Conservation (phyloP, 2,888 invertebrate species). For the Apamea anceps region DNA sequence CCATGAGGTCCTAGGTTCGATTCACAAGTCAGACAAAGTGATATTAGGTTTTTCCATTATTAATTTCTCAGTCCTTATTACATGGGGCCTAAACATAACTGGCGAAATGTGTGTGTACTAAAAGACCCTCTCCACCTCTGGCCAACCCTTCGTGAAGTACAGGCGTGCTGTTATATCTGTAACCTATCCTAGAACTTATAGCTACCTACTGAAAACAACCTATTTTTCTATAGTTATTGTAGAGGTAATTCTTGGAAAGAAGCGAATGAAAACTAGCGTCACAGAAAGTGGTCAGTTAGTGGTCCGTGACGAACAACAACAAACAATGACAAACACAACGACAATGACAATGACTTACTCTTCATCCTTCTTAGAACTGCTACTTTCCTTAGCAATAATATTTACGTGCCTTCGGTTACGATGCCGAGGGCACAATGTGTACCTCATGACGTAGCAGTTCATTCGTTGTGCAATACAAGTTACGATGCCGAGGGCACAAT, state of each 20-base stretch:
- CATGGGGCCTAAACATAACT: background rate
- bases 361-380: background rate
- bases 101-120: background rate
- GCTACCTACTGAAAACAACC: background rate
- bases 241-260: constrained; percentile 1
- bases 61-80: too few relatives aligned
- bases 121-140: background rate
- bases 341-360: background rate
- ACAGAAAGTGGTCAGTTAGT: constrained; percentile 17
- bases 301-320: constrained; percentile 7
- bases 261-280: constrained; percentile 2
- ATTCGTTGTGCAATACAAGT: background rate
- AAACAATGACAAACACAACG: too few relatives aligned
- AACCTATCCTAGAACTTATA: background rate
- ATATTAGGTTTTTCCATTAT: too few relatives aligned
- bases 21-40: too few relatives aligned
- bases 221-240: background rate
- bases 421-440: too few relatives aligned
- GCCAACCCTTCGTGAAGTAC: background rate
- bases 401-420: background rate
- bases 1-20: too few relatives aligned
- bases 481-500: too few relatives aligned
- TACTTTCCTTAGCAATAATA: constrained; percentile 16
- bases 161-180: background rate
- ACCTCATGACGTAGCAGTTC: background rate